Evolutionary conservation across 2,113 vertebrate genomes (phyloP).

Genomic region (Chroicocephalus ridibundus): DNA sequence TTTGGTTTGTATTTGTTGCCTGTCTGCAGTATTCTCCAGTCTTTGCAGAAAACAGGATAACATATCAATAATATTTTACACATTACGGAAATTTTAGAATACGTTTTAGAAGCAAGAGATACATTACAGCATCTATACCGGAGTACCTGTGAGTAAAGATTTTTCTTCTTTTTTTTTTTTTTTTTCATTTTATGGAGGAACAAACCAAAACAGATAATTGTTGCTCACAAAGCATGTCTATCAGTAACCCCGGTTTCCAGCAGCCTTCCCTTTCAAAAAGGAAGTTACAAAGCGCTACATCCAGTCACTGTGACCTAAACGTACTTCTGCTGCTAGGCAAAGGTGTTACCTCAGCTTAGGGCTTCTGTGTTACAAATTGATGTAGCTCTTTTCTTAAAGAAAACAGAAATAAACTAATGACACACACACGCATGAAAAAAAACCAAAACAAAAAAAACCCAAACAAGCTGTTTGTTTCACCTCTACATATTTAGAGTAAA

Average conservation of each 20-base stretch:
- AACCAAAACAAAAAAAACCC: neutral
- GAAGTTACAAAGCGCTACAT: neutral
- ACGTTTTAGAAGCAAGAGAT: neutral
- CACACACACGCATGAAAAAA: neutral
- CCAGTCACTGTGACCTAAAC: neutral
- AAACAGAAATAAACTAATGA: neutral
- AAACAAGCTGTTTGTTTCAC: neutral
- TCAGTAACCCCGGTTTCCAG: neutral
- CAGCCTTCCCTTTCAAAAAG: neutral
- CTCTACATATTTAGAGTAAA: neutral
- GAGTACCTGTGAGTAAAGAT: neutral
- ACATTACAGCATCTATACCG: neutral
- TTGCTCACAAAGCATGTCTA: neutral
- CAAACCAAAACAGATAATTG: neutral
- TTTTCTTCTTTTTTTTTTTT: too few relatives aligned
- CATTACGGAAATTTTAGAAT: neutral
- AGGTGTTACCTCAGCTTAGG: neutral
- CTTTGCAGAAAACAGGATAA: neutral
- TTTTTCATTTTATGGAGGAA: fast-evolving
- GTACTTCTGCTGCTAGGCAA: neutral
- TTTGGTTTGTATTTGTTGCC: neutral
- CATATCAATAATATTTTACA: neutral
- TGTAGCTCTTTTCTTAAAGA: neutral
- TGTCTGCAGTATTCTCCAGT: neutral
- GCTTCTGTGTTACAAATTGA: neutral